phyloP scores from a whole-genome alignment of 2,113 vertebrate genomes.

The Saguinus midas region DNA sequence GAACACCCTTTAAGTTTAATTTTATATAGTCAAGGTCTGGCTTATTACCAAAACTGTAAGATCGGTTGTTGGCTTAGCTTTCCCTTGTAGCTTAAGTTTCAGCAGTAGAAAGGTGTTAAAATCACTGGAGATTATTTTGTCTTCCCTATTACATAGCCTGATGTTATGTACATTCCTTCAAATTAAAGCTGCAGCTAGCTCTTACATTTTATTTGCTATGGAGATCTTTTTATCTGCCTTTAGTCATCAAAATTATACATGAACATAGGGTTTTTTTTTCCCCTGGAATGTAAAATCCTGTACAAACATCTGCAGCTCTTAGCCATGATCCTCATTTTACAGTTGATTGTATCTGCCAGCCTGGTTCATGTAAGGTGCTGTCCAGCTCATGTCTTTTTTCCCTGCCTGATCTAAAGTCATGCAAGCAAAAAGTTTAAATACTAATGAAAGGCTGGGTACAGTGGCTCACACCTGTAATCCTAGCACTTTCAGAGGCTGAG shows the following conservation, averaged over 20 bases:
- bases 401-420: not conserved
- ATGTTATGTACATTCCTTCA: not conserved
- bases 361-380: not conserved
- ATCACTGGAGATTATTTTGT: not conserved
- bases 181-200: not conserved
- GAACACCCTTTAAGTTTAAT: slow-evolving; percentile 28
- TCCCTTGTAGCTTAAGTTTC: not conserved
- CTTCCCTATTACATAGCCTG: not conserved
- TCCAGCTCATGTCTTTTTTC: not conserved
- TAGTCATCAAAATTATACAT: not conserved
- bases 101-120: not conserved
- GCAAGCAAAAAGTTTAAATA: slow-evolving; percentile 15
- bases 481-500: no score
- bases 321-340: not conserved
- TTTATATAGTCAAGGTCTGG: slow-evolving; percentile 14
- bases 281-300: not conserved
- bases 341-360: not conserved
- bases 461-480: no score
- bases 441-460: not conserved
- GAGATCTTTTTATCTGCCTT: not conserved
- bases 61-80: not conserved
- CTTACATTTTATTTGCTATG: not conserved
- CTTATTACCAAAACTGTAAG: slow-evolving; percentile 10
- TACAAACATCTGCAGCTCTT: not conserved
- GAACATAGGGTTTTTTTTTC: not conserved